Percentiles rank a stretch among this genome's conserved stretches.
Evolutionary conservation across 2,113 vertebrate species (phyloP).

Genomic region (Phalacrocorax aristotelis): DNA sequence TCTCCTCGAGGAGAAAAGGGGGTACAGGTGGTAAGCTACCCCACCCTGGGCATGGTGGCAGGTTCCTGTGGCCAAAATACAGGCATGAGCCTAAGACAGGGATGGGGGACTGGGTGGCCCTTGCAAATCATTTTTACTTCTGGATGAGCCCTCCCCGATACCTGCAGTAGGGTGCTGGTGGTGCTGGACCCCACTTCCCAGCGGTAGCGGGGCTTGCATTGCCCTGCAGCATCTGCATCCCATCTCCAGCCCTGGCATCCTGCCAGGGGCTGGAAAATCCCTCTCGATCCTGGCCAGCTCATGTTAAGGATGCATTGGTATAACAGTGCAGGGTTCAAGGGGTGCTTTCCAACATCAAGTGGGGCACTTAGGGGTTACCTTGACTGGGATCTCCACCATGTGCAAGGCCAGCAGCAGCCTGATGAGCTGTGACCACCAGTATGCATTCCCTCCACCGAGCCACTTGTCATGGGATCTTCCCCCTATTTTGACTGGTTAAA

Average conservation of each 20-base stretch:
- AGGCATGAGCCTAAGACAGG: not conserved
- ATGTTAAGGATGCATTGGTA: not conserved
- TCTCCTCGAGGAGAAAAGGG: not conserved
- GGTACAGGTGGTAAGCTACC: not conserved
- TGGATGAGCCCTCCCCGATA: not conserved
- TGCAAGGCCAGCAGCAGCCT: not conserved
- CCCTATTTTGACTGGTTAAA: not conserved
- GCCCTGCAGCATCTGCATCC: not conserved
- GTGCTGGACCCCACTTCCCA: fast-evolving
- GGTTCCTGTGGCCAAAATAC: not conserved
- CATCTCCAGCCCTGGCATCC: not conserved
- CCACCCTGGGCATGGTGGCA: not conserved
- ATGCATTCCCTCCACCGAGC: not conserved
- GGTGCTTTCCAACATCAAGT: not conserved
- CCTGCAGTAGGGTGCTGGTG: not conserved
- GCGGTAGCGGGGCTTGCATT: not conserved
- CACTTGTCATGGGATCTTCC: fast-evolving
- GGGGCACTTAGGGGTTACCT: not conserved
- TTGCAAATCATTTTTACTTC: not conserved
- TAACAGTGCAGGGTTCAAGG: not conserved
- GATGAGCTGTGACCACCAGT: not conserved
- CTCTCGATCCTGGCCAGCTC: not conserved
- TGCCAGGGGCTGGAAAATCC: not conserved
- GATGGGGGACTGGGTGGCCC: fast-evolving
- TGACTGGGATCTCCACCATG: fast-evolving